Conservation (phyloP, 2,797 vertebrate species). For the Fratercula arctica region DNA sequence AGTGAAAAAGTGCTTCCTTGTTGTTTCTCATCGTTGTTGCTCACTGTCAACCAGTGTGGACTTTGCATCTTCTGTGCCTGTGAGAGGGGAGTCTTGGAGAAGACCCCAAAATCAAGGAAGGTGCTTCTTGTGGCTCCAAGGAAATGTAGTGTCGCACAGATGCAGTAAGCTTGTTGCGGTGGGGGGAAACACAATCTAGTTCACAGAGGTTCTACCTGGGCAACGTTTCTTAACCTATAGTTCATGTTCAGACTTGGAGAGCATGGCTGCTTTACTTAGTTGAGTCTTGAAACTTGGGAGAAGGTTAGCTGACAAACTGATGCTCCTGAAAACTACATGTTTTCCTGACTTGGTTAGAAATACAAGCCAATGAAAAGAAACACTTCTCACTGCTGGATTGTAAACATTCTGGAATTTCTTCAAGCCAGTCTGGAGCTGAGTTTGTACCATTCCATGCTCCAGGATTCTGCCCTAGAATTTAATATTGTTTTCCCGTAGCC, state of each 20-base stretch:
- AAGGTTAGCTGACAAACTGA: neutral
- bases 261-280: neutral
- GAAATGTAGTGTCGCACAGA: neutral
- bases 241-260: neutral
- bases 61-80: neutral
- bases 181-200: accelerated
- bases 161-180: neutral
- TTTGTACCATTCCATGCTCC: neutral
- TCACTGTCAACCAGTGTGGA: accelerated
- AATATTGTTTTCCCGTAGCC: neutral
- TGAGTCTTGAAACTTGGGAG: neutral
- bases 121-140: neutral
- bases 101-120: neutral
- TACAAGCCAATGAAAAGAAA: neutral
- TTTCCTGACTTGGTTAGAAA: neutral
- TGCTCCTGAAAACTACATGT: neutral
- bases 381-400: neutral
- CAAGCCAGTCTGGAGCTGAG: neutral
- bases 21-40: neutral
- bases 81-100: neutral
- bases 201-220: neutral
- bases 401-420: neutral
- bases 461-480: neutral
- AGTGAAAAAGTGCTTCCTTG: neutral
- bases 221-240: neutral